A percentile compares a stretch with the other conserved stretches of the same genome.
Evolutionary conservation across 2,888 invertebrate species (phyloP).

Genomic region (Eupeodes latifasciatus): DNA sequence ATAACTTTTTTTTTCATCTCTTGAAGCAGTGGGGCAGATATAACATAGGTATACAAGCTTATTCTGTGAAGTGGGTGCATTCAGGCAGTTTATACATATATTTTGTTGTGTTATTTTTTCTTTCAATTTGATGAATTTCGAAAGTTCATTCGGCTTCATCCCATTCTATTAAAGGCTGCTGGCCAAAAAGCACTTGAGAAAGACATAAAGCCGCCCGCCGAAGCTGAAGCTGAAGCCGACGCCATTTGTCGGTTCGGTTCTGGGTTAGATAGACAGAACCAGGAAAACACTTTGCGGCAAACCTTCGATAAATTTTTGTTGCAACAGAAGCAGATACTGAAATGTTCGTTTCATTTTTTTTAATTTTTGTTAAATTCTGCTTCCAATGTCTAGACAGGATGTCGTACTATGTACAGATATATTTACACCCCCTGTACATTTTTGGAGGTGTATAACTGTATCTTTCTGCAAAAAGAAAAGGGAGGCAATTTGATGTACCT

Average conservation of each 20-base stretch:
- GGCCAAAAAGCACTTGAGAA: constrained; percentile 34
- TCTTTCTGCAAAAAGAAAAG: background rate
- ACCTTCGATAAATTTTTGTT: constrained; percentile 49
- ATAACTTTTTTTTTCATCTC: constrained; percentile 54
- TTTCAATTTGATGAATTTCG: constrained; percentile 67
- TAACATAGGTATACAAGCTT: constrained; percentile 13
- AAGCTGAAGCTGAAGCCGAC: too few species aligned
- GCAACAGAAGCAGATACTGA: constrained; percentile 8
- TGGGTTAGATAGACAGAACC: background rate
- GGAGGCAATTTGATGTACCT: background rate
- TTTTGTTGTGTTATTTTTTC: constrained; percentile 52
- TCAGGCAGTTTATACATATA: constrained; percentile 25
- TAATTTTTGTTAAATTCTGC: constrained; percentile 2
- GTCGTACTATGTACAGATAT: constrained; percentile 14
- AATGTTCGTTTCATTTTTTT: constrained; percentile 10
- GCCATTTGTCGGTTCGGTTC: background rate
- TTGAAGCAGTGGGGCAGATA: background rate
- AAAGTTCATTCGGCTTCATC: constrained; percentile 59
- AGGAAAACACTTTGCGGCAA: constrained; percentile 61
- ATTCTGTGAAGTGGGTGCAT: constrained; percentile 6
- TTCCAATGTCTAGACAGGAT: constrained; percentile 65
- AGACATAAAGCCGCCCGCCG: background rate
- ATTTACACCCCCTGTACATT: background rate
- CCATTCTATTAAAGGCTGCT: constrained; percentile 33
- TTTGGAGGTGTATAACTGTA: constrained; percentile 20